Conservation (phyloP, 1,140 invertebrate species). For the Papilio xuthus region DNA sequence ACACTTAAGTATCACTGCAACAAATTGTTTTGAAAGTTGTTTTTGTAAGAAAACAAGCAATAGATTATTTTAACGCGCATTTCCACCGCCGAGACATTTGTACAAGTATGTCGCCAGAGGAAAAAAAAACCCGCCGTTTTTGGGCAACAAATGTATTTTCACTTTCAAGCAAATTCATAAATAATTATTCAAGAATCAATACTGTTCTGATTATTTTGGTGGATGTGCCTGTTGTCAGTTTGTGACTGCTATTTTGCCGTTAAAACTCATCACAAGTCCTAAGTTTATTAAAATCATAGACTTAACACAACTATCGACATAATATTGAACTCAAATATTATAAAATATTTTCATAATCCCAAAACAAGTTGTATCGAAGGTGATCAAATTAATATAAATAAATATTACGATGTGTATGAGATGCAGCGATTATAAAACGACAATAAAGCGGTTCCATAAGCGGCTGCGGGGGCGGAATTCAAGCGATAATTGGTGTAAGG, state of each 20-base stretch:
- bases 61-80: not conserved
- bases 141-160: too few species aligned
- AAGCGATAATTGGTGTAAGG: conserved; percentile 36
- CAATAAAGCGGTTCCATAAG: conserved; percentile 22
- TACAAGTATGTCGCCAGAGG: not conserved
- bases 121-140: not conserved
- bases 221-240: not conserved
- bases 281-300: not conserved
- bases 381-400: conserved; percentile 26
- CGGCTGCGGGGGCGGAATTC: conserved; percentile 30
- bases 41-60: not conserved
- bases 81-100: too few species aligned
- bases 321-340: not conserved
- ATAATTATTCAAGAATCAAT: not conserved
- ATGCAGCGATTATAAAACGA: conserved; percentile 18
- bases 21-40: conserved; percentile 24
- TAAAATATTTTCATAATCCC: conserved; percentile 1
- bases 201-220: not conserved
- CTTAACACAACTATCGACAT: not conserved
- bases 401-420: conserved; percentile 14
- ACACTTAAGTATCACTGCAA: conserved; percentile 3
- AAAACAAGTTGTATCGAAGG: conserved; percentile 3
- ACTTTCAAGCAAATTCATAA: not conserved
- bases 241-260: not conserved
- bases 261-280: not conserved